Conservation (phyloP, 2,113 vertebrate genomes). For the Campylomormyrus numenius region DNA sequence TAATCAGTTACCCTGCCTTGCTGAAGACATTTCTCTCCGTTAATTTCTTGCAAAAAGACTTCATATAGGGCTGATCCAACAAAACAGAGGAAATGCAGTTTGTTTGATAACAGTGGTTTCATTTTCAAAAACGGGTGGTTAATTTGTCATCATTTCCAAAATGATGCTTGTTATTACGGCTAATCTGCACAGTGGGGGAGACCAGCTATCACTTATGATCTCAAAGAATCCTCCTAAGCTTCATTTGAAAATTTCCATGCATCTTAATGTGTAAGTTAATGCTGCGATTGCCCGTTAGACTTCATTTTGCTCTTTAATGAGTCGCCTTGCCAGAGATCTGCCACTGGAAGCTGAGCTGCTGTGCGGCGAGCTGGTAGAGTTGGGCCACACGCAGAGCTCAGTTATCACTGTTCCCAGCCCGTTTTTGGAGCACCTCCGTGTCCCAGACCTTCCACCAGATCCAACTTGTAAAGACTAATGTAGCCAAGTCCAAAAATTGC, state of each 20-base stretch:
- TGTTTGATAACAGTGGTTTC: conserved; percentile 13
- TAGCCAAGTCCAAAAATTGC: neutral
- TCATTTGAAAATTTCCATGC: conserved; percentile 38
- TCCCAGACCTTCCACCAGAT: neutral
- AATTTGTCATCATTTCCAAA: conserved; percentile 23
- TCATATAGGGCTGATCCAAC: neutral
- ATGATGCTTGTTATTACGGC: conserved; percentile 23
- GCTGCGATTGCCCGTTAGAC: conserved; percentile 41
- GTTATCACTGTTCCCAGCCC: neutral
- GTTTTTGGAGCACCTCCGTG: neutral
- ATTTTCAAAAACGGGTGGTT: conserved; percentile 29
- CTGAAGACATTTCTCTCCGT: neutral
- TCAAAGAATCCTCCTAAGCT: conserved; percentile 29
- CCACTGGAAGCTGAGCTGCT: conserved; percentile 30
- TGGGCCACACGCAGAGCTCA: neutral
- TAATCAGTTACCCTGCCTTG: neutral
- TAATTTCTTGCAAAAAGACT: neutral
- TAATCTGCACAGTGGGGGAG: conserved; percentile 33
- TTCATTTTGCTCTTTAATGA: conserved; percentile 37
- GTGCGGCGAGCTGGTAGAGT: neutral
- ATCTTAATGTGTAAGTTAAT: conserved; percentile 39
- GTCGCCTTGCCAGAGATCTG: conserved; percentile 29
- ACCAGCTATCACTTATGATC: conserved; percentile 30
- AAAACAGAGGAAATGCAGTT: neutral
- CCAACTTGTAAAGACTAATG: neutral